Conservation (phyloP, 2,797 vertebrate genomes). For the Sebastes paucispinis region DNA sequence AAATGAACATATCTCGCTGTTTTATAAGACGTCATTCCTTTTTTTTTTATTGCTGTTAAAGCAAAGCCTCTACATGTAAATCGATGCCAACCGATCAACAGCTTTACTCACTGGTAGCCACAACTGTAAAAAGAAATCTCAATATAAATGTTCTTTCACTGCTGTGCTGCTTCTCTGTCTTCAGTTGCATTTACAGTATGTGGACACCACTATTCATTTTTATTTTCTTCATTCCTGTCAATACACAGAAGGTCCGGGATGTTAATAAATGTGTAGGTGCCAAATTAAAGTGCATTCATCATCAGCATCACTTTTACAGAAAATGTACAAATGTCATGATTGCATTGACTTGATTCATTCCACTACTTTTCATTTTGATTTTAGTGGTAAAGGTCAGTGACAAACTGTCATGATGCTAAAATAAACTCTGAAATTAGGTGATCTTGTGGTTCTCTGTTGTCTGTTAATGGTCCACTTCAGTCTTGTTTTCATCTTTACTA, state of each 20-base stretch:
- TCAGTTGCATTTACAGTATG: constrained; percentile 29
- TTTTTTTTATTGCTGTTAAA: background rate
- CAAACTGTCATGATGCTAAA: constrained; percentile 59
- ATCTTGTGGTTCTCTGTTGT: background rate
- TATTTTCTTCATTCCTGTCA: constrained; percentile 34
- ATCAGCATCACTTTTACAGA: constrained; percentile 39
- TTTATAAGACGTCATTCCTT: constrained; percentile 42
- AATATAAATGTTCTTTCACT: constrained; percentile 38
- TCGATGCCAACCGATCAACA: constrained; percentile 41
- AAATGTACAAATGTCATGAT: constrained; percentile 33
- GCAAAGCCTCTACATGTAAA: constrained; percentile 49
- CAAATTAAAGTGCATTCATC: constrained; percentile 68
- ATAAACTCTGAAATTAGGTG: constrained; percentile 61
- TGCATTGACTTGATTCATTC: constrained; percentile 47
- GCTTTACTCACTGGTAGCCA: constrained; percentile 64
- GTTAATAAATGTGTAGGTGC: constrained; percentile 75
- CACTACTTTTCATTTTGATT: constrained; percentile 30
- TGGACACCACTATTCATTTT: constrained; percentile 20
- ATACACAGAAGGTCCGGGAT: constrained; percentile 56
- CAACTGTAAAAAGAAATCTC: constrained; percentile 61
- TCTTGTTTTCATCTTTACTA: background rate
- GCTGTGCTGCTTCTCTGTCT: constrained; percentile 39
- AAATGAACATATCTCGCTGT: constrained; percentile 49
- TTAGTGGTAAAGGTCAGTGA: constrained; percentile 34
- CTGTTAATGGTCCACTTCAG: background rate